Evolutionary conservation across 2,888 invertebrate species (phyloP).

Genomic region (Tenthredo livida): DNA sequence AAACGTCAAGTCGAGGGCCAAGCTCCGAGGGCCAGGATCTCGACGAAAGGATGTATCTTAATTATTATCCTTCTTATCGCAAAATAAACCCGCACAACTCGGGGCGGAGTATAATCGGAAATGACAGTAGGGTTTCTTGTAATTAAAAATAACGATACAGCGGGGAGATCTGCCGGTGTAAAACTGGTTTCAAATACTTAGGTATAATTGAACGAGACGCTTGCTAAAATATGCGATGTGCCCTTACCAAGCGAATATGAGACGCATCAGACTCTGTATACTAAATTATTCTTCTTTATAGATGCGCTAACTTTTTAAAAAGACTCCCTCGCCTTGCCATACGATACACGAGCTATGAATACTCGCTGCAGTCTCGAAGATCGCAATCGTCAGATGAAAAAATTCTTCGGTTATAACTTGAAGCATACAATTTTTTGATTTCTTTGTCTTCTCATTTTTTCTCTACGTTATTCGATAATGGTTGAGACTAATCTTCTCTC

Average conservation of each 20-base stretch:
- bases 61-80: slow-evolving; percentile 68
- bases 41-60: slow-evolving; percentile 52
- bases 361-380: neutral
- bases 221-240: slow-evolving; percentile 36
- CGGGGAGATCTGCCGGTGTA: slow-evolving; percentile 46
- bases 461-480: neutral
- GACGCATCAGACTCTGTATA: slow-evolving; percentile 4
- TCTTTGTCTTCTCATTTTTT: neutral
- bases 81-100: slow-evolving; percentile 50
- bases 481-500: neutral
- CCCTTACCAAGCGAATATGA: slow-evolving; percentile 27
- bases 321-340: neutral
- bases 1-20: neutral
- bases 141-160: slow-evolving; percentile 63
- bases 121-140: slow-evolving; percentile 57
- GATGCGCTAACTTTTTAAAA: slow-evolving; percentile 14
- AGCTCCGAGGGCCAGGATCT: neutral
- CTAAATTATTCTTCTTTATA: slow-evolving; percentile 41
- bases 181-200: slow-evolving; percentile 69
- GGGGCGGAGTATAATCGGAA: slow-evolving; percentile 49
- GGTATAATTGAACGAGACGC: slow-evolving; percentile 70
- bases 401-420: neutral
- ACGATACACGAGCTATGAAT: neutral
- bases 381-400: slow-evolving; percentile 2
- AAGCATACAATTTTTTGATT: neutral